Evolutionary conservation across 2,888 invertebrate genomes (phyloP).

Genomic region (Drosophila paranaensis): DNA sequence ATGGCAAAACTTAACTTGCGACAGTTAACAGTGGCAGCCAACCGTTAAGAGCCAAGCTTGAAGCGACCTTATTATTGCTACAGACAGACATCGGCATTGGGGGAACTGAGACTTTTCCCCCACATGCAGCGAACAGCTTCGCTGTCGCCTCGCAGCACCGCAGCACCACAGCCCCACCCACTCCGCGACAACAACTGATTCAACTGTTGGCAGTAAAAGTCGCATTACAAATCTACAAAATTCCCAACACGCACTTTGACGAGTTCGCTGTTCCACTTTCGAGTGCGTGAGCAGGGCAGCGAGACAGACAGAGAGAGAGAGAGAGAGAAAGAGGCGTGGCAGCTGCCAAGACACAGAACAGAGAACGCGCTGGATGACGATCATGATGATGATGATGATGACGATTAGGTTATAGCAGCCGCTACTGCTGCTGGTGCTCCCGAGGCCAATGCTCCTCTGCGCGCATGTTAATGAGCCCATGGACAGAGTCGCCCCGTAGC

Average conservation of each 20-base stretch:
- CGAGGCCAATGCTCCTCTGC: slow-evolving; percentile 66
- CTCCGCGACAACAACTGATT: slow-evolving; percentile 2
- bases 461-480: slow-evolving; percentile 70
- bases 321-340: slow-evolving; percentile 14
- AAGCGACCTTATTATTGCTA: slow-evolving; percentile 40
- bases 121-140: slow-evolving; percentile 28
- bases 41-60: slow-evolving; percentile 43
- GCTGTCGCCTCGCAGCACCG: background rate
- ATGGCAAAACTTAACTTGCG: slow-evolving; percentile 23
- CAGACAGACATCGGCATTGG: slow-evolving; percentile 19
- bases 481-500: slow-evolving; percentile 9
- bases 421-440: background rate
- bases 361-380: background rate
- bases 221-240: slow-evolving; percentile 41
- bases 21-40: slow-evolving; percentile 44
- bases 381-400: background rate
- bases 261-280: slow-evolving; percentile 62
- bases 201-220: slow-evolving; percentile 31
- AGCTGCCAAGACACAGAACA: slow-evolving; percentile 8
- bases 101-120: slow-evolving; percentile 9
- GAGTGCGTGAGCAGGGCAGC: background rate
- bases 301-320: background rate
- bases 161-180: background rate
- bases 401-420: slow-evolving; percentile 2
- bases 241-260: slow-evolving; percentile 64